Evolutionary conservation across 2,888 invertebrate species (phyloP), one percentile per base, ranked within the genome.

Genomic region (Allacma fusca): DNA sequence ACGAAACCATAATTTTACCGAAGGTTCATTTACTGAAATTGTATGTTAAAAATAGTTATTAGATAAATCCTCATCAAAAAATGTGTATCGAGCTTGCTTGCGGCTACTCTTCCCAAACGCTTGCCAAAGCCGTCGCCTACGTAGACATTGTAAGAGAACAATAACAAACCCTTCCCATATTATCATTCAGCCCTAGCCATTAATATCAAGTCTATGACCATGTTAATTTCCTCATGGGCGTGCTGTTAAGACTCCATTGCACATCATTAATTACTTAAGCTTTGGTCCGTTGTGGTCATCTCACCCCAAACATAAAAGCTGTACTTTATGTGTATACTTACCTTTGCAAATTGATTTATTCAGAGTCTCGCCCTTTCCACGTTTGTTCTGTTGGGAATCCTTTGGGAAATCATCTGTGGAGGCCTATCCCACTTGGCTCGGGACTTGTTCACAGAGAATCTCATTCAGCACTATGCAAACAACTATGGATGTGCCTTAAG

Each of bases 11-110:
- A n/a, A n/a, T n/a, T n/a, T n/a, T n/a, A n/a, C n/a, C n/a, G n/a
- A n/a, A n/a, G n/a, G n/a, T n/a, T 40, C 40, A 40, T 9, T 40
- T 40, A 40, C n/a, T n/a, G 40, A 40, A 40, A 40, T 13, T 40
- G 40, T 9, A 40, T 40, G 40, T 40, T 40, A 40, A 40, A 9
- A 9, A 40, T 9, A 9, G 13, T 40, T 40, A 13, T 9, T 9
- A 5, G 13, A 40, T 13, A 13, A 40, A 40, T 40, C 13, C 13
- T 9, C 40, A 40, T 40, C 7, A 9, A 13, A 59, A 59, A 59
- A 82, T 82, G 82, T 82, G 82, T 59, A 68, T 82, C 26, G 67
- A 78, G 57, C 69, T 82, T 16, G 79, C 82, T 34, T 82, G 82
- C 71, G 82, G 82, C 67, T 82, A 82, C 70, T 80, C 80, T 9